Conservation (phyloP, 2,888 invertebrate species). For the Autographa gamma region DNA sequence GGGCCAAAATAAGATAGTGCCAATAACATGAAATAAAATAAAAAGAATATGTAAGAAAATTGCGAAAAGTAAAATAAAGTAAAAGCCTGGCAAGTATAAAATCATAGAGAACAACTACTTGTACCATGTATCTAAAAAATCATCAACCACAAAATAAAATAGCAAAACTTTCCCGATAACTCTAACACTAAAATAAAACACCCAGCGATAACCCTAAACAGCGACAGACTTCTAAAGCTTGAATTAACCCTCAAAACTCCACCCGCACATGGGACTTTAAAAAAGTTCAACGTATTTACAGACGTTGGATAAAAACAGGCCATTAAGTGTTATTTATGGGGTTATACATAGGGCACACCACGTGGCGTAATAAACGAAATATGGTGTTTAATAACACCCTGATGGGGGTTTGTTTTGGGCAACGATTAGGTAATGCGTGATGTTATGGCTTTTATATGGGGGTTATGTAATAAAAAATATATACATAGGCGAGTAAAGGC, state of each 20-base stretch:
- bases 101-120: too few species aligned
- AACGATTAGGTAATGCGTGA: slow-evolving; percentile 2
- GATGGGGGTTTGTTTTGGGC: slow-evolving; percentile 6
- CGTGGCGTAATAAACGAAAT: slow-evolving; percentile 40
- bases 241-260: slow-evolving; percentile 51
- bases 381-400: slow-evolving; percentile 44
- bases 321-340: slow-evolving; percentile 57
- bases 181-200: slow-evolving; percentile 19
- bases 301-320: slow-evolving; percentile 51
- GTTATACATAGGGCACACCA: slow-evolving; percentile 38
- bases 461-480: background rate
- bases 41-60: too few species aligned
- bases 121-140: background rate
- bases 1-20: too few species aligned
- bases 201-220: slow-evolving; percentile 27
- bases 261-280: slow-evolving; percentile 51
- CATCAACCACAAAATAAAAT: background rate
- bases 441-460: background rate
- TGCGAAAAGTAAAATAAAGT: too few species aligned
- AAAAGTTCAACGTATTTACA: slow-evolving; percentile 52
- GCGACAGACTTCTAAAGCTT: slow-evolving; percentile 25
- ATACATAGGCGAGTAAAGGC: background rate
- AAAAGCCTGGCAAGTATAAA: too few species aligned
- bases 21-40: too few species aligned
- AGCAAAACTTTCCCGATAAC: background rate